These are phyloP conservation scores for Lanius ludovicianus DNA, from an alignment of 2,113 vertebrate genomes.

Conservation along the genomic window DNA sequence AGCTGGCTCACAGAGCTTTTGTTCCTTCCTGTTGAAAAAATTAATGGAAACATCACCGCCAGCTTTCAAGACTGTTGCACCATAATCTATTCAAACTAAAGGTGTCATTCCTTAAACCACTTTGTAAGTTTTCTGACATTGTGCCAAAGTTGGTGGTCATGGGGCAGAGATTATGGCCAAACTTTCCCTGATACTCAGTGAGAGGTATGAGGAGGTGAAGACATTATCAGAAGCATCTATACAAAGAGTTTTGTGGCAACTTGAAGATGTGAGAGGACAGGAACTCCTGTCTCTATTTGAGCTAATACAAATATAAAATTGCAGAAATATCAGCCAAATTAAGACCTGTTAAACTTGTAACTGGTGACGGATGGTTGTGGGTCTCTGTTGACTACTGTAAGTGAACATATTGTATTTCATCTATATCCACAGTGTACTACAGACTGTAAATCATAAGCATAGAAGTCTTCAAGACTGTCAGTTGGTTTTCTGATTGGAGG, in stretches of 20 bases:
- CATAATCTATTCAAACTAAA: not conserved
- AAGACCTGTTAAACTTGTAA: not conserved
- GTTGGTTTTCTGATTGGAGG: not conserved
- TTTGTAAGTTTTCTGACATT: not conserved
- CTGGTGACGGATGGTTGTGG: not conserved
- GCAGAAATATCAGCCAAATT: not conserved
- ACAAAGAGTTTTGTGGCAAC: not conserved
- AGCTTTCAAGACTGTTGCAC: not conserved
- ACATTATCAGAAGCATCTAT: not conserved
- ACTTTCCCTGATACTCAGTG: not conserved
- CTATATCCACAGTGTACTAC: not conserved
- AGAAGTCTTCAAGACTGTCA: not conserved
- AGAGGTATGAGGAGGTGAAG: not conserved
- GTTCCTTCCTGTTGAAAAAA: not conserved
- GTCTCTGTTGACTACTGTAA: not conserved
- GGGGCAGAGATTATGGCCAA: not conserved
- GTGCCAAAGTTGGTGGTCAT: not conserved
- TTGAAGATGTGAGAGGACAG: not conserved
- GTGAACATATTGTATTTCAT: not conserved
- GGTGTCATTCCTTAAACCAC: not conserved
- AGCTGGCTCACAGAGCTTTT: not conserved
- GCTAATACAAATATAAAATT: not conserved
- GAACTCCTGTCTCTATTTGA: not conserved
- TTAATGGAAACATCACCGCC: not conserved
- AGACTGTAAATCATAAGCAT: not conserved